These are phyloP conservation scores for Chelmon rostratus DNA, from an alignment of 2,797 vertebrate genomes.

Conservation along the genomic window DNA sequence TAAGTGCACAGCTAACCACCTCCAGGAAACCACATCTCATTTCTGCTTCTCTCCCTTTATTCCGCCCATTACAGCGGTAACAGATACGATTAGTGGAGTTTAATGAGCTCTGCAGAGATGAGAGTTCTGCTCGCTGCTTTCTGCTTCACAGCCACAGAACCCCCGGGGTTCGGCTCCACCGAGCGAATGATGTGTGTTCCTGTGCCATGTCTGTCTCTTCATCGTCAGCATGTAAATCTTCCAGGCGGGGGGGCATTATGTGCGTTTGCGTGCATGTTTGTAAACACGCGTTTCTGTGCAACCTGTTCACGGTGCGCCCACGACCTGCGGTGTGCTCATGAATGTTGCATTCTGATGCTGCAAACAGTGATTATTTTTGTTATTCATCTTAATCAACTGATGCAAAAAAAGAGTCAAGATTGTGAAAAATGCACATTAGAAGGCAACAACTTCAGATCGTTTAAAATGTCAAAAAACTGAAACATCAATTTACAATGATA, in stretches of 20 bases:
- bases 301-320: background rate
- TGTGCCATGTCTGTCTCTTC: constrained; percentile 30
- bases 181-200: constrained; percentile 29
- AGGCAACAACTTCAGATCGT: background rate
- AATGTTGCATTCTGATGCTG: background rate
- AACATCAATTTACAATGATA: background rate
- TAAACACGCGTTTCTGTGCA: constrained; percentile 14
- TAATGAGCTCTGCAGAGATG: constrained; percentile 83
- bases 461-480: background rate
- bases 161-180: constrained; percentile 60
- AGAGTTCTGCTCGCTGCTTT: constrained; percentile 54
- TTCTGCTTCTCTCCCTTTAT: constrained; percentile 59
- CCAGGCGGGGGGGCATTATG: constrained; percentile 2
- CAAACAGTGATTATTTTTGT: background rate
- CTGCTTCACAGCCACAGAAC: constrained; percentile 58
- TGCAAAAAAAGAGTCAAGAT: background rate
- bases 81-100: constrained; percentile 75
- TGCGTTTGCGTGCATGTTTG: background rate
- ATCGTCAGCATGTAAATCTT: constrained; percentile 29
- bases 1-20: constrained; percentile 50
- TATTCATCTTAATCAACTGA: background rate
- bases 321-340: background rate
- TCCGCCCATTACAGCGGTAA: constrained; percentile 66
- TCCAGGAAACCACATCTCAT: constrained; percentile 66
- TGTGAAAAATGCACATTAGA: background rate